Evolutionary conservation across 2,113 vertebrate genomes (phyloP).

Genomic region (Tachysurus fulvidraco): DNA sequence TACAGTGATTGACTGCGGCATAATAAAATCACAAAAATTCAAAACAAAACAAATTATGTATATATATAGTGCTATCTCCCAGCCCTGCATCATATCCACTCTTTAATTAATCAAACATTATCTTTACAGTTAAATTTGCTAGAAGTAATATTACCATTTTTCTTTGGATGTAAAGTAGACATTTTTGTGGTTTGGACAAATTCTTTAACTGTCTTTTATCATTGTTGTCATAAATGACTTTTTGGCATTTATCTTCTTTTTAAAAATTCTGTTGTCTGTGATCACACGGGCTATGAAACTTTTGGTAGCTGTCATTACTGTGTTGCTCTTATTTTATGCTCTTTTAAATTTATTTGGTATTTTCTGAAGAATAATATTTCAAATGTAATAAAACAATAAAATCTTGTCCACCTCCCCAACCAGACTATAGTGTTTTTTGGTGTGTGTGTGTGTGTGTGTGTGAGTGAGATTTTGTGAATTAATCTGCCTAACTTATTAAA

Average conservation of each 20-base stretch:
- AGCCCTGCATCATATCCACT: not conserved
- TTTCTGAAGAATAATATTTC: too few species aligned
- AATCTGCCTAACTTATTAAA: not conserved
- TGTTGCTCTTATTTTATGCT: not conserved
- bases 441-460: conserved; percentile 1
- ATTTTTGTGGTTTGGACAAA: not conserved
- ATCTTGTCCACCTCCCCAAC: not conserved
- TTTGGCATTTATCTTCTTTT: not conserved
- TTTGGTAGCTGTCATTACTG: not conserved
- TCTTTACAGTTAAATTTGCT: too few species aligned
- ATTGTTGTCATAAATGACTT: not conserved
- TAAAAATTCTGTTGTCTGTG: not conserved
- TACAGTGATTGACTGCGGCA: not conserved
- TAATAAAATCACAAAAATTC: not conserved
- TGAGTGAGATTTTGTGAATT: not conserved
- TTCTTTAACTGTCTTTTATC: too few species aligned
- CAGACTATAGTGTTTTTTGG: not conserved
- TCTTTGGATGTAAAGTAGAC: too few species aligned
- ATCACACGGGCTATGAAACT: not conserved
- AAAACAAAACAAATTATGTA: not conserved
- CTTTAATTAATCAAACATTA: not conserved
- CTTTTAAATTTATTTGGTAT: not conserved
- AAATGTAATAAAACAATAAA: not conserved
- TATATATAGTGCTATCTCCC: not conserved
- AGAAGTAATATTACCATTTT: too few species aligned